Evolutionary conservation across 2,113 vertebrate genomes (phyloP), one percentile per base, ranked within the genome.

Genomic region (Himantopus leucocephalus): DNA sequence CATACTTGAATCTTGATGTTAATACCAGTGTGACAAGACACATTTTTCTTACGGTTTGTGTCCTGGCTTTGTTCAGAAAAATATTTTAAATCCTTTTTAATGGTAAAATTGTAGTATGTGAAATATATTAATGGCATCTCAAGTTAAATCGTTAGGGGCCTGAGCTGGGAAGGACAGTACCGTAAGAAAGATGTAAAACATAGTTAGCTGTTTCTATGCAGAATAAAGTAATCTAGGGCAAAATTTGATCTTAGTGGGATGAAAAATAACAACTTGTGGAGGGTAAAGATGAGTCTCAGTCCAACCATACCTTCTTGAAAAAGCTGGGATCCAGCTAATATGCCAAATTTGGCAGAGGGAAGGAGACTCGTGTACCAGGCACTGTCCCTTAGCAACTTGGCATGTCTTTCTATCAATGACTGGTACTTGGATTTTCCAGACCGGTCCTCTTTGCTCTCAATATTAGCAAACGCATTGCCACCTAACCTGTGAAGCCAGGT

Each of bases 401-500:
- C 64, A 20, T 2, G 24, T 72, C 32, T 75, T 83, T 90, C 24
- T 60, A 8, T 63, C 9, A 18, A 41, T 3, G 10, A 34, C 59
- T 27, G 62, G 55, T 32, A 17, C 56, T 89, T 43, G 59, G 67
- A 39, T 68, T 68, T 79, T 59, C 59, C 83, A 37, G 77, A 80
- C 71, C 48, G 26, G 74, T 73, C 43, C 53, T 83, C 62, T 64
- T 63, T 32, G 34, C 84, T 76, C 64, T 83, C 79, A 5, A 0
- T 13, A 27, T 24, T 87, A 59, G 56, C 27, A 53, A 79, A 64
- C 14, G n/a, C 71, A 43, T 90, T 92, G 52, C 76, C 87, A 83
- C 55, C 80, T 86, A 50, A 55, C 87, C 85, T 94, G 56, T 19
- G n/a, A 34, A 80, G 86, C 77, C 88, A 92, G 94, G 89, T 93